phyloP scores from a whole-genome alignment of 2,888 invertebrate genomes.

The Drosophila mettleri region DNA sequence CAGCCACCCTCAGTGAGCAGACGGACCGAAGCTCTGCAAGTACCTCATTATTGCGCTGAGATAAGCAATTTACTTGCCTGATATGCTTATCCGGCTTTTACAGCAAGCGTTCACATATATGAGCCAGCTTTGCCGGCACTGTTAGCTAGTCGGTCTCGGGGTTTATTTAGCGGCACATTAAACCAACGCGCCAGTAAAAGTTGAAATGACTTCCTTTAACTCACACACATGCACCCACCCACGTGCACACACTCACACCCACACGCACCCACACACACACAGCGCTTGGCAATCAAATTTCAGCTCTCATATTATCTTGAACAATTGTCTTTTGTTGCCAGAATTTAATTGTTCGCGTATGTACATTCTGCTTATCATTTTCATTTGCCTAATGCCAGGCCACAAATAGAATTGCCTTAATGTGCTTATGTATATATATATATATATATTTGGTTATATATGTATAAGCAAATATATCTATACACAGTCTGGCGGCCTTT shows the following conservation, averaged over 20 bases:
- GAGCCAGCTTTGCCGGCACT: slow-evolving; percentile 4
- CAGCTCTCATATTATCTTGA: slow-evolving; percentile 26
- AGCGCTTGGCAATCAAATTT: slow-evolving; percentile 28
- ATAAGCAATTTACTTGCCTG: slow-evolving; percentile 72
- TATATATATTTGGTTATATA: slow-evolving; percentile 1
- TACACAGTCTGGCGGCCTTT: not conserved
- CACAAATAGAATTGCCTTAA: slow-evolving; percentile 17
- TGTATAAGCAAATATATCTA: not conserved
- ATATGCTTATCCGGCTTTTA: slow-evolving; percentile 67
- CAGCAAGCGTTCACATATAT: slow-evolving; percentile 17
- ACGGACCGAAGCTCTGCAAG: slow-evolving; percentile 32
- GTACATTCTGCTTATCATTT: slow-evolving; percentile 36
- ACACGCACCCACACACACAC: slow-evolving; percentile 4
- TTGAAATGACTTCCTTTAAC: slow-evolving; percentile 62
- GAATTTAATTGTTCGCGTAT: slow-evolving; percentile 44
- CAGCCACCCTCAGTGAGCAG: slow-evolving; percentile 1
- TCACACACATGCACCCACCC: not conserved
- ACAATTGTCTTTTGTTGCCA: slow-evolving; percentile 32
- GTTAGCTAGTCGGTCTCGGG: slow-evolving; percentile 50
- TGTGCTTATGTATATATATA: not conserved
- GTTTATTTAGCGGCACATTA: slow-evolving; percentile 56
- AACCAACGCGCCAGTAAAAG: slow-evolving; percentile 52
- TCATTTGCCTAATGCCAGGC: slow-evolving; percentile 36
- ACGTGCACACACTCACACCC: slow-evolving; percentile 4
- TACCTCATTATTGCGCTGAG: slow-evolving; percentile 71